Conservation (phyloP, 2,113 vertebrate genomes). For the Pomatorhinus ruficollis region DNA sequence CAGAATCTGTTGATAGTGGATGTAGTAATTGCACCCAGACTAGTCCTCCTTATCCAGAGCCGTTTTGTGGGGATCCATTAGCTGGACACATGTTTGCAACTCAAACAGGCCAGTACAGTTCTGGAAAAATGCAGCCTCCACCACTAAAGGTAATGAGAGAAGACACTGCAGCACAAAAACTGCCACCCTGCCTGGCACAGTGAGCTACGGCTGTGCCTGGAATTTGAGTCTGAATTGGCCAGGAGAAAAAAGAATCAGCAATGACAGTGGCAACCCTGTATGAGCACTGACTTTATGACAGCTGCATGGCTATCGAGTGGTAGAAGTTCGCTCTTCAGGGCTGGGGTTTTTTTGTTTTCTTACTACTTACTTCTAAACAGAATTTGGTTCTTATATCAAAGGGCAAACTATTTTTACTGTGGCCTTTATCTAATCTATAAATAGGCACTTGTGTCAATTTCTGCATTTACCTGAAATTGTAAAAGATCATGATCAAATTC, state of each 20-base stretch:
- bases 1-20: constrained; percentile 93
- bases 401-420: neutral
- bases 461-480: neutral
- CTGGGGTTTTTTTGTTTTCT: neutral
- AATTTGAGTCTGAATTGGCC: neutral
- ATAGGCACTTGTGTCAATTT: rapidly evolving
- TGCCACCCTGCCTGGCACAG: neutral
- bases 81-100: constrained; percentile 68
- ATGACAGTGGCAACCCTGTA: neutral
- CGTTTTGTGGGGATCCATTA: constrained; percentile 76
- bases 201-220: neutral
- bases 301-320: neutral
- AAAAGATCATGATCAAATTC: neutral
- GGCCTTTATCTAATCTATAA: neutral
- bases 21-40: constrained; percentile 92
- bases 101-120: constrained; percentile 78
- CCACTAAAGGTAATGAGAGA: constrained; percentile 80
- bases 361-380: neutral
- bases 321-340: neutral
- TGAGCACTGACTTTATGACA: neutral
- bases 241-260: neutral
- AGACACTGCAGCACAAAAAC: neutral
- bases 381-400: neutral
- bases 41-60: constrained; percentile 78
- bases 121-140: constrained; percentile 64